Base-by-base conservation (phyloP, 2,797 vertebrate species). In the Varecia variegata region DNA sequence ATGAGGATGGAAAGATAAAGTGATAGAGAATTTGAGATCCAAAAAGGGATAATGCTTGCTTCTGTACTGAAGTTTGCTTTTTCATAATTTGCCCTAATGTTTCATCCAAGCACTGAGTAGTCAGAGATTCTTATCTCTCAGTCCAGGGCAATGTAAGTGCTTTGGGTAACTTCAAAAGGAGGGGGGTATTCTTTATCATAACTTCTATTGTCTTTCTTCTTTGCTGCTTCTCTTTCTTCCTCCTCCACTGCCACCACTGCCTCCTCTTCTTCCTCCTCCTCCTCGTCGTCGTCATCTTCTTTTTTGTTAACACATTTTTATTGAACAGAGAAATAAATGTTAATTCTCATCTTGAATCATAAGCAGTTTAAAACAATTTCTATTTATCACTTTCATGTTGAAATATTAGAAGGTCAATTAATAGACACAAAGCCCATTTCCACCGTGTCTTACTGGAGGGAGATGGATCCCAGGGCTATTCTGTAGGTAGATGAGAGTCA, bases 391-490 rank as follows among this genome's bases (percentile, higher is more conserved):
- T n/a, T 97, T 97, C 76, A 43, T 88, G 89, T 3, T 93, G 95
- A 98, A 95, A 96, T 93, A 97, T 97, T 97, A 96, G 71, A 20
- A 45, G 81, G 93, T 97, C 97, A 88, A 83, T 97, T 97, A 96
- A 50, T 38, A 97, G 83, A 56, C 45, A 68, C n/a, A 62, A 43
- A 95, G 82, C n/a, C 71, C 83, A 56, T 91, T 90, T 95, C 43
- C 30, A 80, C 81, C 54, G 45, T 88, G 67, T 54, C 52, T 95
- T 45, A 56, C 52, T 84, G 23, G 50, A 84, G 21, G 54, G 58
- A 65, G 43, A 74, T 76, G 62, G 88, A 77, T 67, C 76, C 62
- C 20, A 50, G 21, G 30, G 20, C 10, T 35, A 0, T 14, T 65
- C 15, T 35, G 3, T 2, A 27, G 52, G 60, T 6, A 54, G 23